A percentile compares a stretch with the other conserved stretches of the same genome.
phyloP scores from a whole-genome alignment of 2,113 vertebrate species.

The Mus musculus region DNA sequence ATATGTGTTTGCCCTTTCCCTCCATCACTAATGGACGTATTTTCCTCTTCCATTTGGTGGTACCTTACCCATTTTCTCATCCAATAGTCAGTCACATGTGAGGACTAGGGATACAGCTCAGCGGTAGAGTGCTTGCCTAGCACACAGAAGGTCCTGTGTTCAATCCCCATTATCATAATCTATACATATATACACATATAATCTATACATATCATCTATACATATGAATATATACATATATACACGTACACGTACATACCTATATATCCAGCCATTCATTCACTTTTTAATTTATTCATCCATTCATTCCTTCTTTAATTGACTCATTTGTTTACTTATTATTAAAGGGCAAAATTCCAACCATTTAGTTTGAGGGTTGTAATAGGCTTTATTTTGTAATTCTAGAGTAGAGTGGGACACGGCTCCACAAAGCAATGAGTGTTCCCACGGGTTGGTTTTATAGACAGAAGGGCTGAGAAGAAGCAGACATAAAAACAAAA shows the following conservation, averaged over 20 bases:
- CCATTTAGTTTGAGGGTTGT: not conserved
- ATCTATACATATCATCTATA: too few species aligned
- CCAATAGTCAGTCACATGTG: not conserved
- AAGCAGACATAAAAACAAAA: not conserved
- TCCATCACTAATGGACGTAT: not conserved
- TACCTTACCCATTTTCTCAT: not conserved
- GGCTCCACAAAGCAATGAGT: not conserved
- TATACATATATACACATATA: too few species aligned
- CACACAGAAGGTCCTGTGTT: too few species aligned
- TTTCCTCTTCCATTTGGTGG: not conserved
- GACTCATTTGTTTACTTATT: not conserved
- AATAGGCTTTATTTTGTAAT: not conserved
- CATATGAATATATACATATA: not conserved
- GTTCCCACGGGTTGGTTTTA: not conserved
- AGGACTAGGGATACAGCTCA: not conserved
- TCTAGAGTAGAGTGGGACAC: not conserved
- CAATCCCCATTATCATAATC: not conserved
- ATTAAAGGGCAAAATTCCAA: not conserved
- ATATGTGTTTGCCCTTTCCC: not conserved
- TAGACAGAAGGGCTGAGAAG: not conserved
- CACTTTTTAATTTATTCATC: not conserved
- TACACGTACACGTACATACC: not conserved
- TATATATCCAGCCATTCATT: not conserved
- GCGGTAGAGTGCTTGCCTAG: not conserved
- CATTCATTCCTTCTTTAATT: not conserved